Base-by-base conservation (phyloP, 2,797 vertebrate species). In the Alauda arvensis region DNA sequence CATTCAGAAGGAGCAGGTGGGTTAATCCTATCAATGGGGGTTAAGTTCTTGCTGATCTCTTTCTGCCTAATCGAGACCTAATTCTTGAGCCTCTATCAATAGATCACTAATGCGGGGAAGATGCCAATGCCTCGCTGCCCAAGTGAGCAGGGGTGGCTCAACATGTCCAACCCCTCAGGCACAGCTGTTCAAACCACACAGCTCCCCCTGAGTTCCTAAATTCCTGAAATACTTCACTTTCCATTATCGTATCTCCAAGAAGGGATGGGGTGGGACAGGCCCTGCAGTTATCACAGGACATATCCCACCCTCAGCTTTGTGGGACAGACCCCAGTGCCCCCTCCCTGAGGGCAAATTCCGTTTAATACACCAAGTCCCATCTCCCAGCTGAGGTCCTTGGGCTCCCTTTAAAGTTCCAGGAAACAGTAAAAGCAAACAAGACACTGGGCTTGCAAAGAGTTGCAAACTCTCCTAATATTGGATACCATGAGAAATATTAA, bases 31-130 rank as follows among this genome's bases (percentile, higher is more conserved):
- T 94, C 67, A 87, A 43, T 31, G 39, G 77, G 84, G 76, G 62
- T 80, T 94, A 90, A 88, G 51, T 40, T 49, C 77, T 33, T 51
- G 78, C 48, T 82, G 77, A 91, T 88, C 91, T 87, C 46, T 39
- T 85, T 77, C 97, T 97, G 96, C 97, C 96, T 92, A 95, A 97
- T 85, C 86, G 95, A 97, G 95, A 95, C 96, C 95, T 77, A 93
- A 92, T 93, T 91, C 92, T 26, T 31, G 49, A 59, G 82, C 39
- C 82, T 83, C 94, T 93, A 91, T 92, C 93, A 93, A 92, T 88
- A 95, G 89, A 75, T 70, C 84, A 48, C n/a, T 92, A 93, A 94
- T 83, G 46, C 20, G 0, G 59, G 46, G 76, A 83, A 16, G 33
- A 53, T 0, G 0, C 25, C 60, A 78, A 3, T 4, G 24, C 77